Conservation (phyloP, 2,888 invertebrate genomes). For the Lithosia quadra region DNA sequence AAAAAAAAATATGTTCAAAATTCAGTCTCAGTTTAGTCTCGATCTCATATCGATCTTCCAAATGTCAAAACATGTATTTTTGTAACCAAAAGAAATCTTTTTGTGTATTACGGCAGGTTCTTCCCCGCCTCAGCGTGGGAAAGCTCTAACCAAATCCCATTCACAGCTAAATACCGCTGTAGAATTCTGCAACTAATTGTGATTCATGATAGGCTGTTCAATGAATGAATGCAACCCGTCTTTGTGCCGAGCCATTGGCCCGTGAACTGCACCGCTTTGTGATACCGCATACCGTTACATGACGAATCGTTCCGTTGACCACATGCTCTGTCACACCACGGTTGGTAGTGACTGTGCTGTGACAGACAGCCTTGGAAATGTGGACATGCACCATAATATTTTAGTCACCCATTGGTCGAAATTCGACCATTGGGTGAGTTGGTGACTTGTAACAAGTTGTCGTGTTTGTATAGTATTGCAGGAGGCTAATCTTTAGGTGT, state of each 20-base stretch:
- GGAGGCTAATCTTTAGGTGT: no score
- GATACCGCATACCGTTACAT: slow-evolving; percentile 54
- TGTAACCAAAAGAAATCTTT: neutral
- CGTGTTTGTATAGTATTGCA: no score
- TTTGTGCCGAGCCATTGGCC: slow-evolving; percentile 61
- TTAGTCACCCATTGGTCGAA: neutral
- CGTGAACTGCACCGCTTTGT: slow-evolving; percentile 64
- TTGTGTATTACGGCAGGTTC: neutral
- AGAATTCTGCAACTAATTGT: neutral
- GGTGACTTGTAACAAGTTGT: no score
- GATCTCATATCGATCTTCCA: no score
- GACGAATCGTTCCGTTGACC: slow-evolving; percentile 44
- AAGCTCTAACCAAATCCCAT: neutral
- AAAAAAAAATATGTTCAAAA: no score
- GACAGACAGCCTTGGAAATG: slow-evolving; percentile 24
- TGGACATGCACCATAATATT: slow-evolving; percentile 7
- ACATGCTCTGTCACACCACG: slow-evolving; percentile 31
- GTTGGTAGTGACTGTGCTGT: no score
- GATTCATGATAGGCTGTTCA: slow-evolving; percentile 6
- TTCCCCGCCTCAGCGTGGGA: neutral
- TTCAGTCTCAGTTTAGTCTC: no score
- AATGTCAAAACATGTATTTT: no score
- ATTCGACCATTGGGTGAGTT: no score
- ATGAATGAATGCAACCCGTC: slow-evolving; percentile 54
- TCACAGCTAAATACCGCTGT: slow-evolving; percentile 6